Conservation (phyloP, 2,888 invertebrate species). For the Notodromas monacha region DNA sequence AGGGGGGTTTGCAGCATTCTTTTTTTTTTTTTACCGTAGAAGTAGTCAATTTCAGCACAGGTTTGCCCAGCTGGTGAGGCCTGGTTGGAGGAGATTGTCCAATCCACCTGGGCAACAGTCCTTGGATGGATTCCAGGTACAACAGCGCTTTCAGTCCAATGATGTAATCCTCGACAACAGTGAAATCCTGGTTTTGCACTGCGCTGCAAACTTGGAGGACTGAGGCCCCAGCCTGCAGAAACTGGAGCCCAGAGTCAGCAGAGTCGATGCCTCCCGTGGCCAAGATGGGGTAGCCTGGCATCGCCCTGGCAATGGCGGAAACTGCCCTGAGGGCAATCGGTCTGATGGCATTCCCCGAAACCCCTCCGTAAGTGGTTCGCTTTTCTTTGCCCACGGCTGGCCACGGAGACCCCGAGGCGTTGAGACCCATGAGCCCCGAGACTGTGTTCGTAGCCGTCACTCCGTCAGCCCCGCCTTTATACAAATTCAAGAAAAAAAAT, state of each 20-base stretch:
- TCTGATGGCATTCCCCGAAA: slow-evolving; percentile 70
- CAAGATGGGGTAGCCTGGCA: slow-evolving; percentile 66
- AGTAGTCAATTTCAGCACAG: no score
- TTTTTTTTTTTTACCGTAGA: slow-evolving; percentile 7
- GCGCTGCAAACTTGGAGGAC: slow-evolving; percentile 81
- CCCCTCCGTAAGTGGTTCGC: slow-evolving; percentile 68
- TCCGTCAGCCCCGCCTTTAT: slow-evolving; percentile 71
- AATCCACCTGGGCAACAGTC: slow-evolving; percentile 39
- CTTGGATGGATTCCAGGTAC: slow-evolving; percentile 35
- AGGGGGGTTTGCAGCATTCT: no score
- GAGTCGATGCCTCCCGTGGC: slow-evolving; percentile 93
- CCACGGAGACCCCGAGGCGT: slow-evolving; percentile 54
- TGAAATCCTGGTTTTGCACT: slow-evolving; percentile 94
- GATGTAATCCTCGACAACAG: slow-evolving; percentile 72
- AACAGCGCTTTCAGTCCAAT: slow-evolving; percentile 55
- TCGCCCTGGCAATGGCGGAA: slow-evolving; percentile 42
- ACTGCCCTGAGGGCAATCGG: slow-evolving; percentile 76
- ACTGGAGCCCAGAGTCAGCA: slow-evolving; percentile 77
- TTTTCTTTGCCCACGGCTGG: slow-evolving; percentile 48
- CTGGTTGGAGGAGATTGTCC: slow-evolving; percentile 72
- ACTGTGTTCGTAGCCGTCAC: slow-evolving; percentile 95
- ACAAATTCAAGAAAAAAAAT: no score
- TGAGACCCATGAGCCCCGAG: slow-evolving; percentile 64
- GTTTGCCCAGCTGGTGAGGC: slow-evolving; percentile 76
- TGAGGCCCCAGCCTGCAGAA: slow-evolving; percentile 64